Evolutionary conservation across 2,113 vertebrate species (phyloP).

Genomic region (Archocentrus centrarchus): DNA sequence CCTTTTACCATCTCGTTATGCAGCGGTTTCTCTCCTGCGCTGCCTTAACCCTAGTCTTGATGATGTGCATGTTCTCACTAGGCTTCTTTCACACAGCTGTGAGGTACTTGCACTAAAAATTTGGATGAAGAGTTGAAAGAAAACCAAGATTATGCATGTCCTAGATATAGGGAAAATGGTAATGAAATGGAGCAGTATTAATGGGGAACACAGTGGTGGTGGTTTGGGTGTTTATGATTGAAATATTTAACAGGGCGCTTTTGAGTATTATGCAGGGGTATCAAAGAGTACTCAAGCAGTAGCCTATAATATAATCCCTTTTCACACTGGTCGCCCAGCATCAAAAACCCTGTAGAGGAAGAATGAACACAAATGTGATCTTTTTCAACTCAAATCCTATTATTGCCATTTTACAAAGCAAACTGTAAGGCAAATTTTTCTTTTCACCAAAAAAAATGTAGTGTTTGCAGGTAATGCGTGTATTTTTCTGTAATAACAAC

Average conservation of each 20-base stretch:
- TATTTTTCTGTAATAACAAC: constrained; percentile 2
- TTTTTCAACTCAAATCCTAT: constrained; percentile 46
- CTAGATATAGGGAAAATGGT: constrained; percentile 67
- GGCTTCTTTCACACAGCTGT: constrained; percentile 52
- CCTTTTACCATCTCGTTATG: constrained; percentile 3
- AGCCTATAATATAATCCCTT: constrained; percentile 52
- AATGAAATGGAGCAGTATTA: constrained; percentile 67
- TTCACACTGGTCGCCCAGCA: constrained; percentile 38
- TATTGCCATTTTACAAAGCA: constrained; percentile 16
- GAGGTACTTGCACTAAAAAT: constrained; percentile 58
- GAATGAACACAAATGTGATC: constrained; percentile 35
- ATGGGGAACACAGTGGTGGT: constrained; percentile 40
- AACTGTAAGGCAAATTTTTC: constrained; percentile 7
- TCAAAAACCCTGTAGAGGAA: constrained; percentile 28
- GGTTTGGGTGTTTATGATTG: constrained; percentile 62
- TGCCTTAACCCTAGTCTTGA: constrained; percentile 32
- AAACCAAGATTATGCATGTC: constrained; percentile 72
- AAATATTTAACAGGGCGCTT: constrained; percentile 60
- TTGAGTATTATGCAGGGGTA: constrained; percentile 52
- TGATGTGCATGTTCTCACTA: constrained; percentile 33
- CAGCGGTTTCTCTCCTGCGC: constrained; percentile 5
- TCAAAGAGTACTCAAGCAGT: constrained; percentile 46
- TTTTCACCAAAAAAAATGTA: background rate
- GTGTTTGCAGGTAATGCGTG: background rate
- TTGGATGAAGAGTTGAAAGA: constrained; percentile 53